Conservation (phyloP, 2,797 vertebrate genomes). For the Australoheros facetus region DNA sequence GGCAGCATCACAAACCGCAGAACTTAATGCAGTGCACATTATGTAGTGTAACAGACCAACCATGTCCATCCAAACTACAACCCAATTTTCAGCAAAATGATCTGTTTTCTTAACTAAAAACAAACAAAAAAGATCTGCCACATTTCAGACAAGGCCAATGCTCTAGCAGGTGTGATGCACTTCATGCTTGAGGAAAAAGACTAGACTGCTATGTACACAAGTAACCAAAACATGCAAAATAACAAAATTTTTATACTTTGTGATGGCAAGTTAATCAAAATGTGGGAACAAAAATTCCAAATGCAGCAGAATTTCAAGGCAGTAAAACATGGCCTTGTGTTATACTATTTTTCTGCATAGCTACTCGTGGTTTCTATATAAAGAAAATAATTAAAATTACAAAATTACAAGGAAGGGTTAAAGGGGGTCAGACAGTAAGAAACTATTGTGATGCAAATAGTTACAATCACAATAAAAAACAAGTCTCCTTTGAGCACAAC, state of each 20-base stretch:
- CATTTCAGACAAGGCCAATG: no score
- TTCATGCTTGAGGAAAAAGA: no score
- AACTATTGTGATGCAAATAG: neutral
- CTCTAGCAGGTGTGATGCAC: neutral
- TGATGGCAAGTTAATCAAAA: neutral
- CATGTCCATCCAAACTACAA: neutral
- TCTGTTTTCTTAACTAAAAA: neutral
- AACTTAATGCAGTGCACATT: neutral
- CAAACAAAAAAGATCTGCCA: neutral
- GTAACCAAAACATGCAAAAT: neutral
- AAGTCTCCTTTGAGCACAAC: no score
- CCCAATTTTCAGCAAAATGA: neutral
- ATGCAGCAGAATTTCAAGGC: neutral
- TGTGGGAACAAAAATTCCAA: neutral
- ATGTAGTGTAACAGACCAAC: neutral
- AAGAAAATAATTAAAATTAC: neutral
- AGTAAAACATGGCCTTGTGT: no score
- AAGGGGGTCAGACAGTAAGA: neutral
- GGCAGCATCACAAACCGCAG: neutral
- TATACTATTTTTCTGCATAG: neutral
- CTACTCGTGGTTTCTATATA: neutral
- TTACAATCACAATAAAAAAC: neutral
- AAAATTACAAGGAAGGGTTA: neutral
- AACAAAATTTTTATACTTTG: no score
- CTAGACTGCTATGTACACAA: neutral